Evolutionary conservation across 2,113 vertebrate species (phyloP), one percentile per base, ranked within the genome.

Genomic region (Oreochromis aureus): DNA sequence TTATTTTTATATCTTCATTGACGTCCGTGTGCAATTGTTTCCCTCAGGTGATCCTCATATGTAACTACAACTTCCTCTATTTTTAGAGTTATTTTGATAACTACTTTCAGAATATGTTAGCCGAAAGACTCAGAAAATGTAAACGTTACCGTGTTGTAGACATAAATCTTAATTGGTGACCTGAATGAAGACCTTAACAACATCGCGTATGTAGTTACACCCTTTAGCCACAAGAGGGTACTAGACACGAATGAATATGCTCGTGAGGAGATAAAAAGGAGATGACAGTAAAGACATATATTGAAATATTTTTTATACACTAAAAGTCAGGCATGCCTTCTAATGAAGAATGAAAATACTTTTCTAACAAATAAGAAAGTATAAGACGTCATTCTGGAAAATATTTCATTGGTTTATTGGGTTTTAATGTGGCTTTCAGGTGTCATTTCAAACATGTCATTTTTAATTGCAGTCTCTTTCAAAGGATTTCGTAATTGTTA

Each of bases 241-340:
- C 3, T 66, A 34, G 30, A 82, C 11, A 58, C n/a, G 4, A 3
- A 46, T n/a, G 46, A 13, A 13, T 13, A 78, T n/a, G 6, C 10
- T 78, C 27, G 16, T 13, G 46, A 53, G 13, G 2, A 8, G 10
- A 13, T 7, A n/a, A 63, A 34, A 34, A 63, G 6, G 2, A 30
- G 16, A 11, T 30, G 2, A 30, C 18, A 6, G 1, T 27, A 7
- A 44, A 71, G 0, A 24, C 12, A 46, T 13, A 39, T 3, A 8
- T 32, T 34, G 6, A 12, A 41, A 19, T 78, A 19, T 32, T 32
- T 73, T 30, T 30, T 8, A 34, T 32, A 53, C 3, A 53, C 46
- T 13, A 53, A 7, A 53, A 13, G 4, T 32, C 11, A 12, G 24
- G 3, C 71, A 53, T 32, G 1, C 16, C 44, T 32, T 78, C 6